Base-by-base conservation (phyloP, 2,888 invertebrate genomes). In the Tenthredo scrophulariae region DNA sequence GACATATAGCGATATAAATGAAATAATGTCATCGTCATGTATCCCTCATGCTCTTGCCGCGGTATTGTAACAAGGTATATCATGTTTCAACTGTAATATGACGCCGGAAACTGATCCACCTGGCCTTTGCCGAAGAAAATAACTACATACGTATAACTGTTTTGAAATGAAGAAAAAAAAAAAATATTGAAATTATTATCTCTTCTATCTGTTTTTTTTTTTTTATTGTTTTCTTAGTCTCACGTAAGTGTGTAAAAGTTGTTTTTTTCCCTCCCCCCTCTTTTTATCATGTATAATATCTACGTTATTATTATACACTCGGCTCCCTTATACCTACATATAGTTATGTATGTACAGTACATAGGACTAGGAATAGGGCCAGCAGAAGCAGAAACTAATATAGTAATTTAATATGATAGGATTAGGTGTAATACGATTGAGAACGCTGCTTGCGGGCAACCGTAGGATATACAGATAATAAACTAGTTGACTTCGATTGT, bases 11-110 rank as follows among this genome's bases (percentile, higher is more conserved):
- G 26, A 62, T 62, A 33, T 37, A 70, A 70, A 70, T 40, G 70
- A 37, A 13, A 74, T 74, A 74, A 74, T 74, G 22, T 74, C 43
- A 74, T 43, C 9, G 62, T 54, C 37, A 70, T n/a, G 40, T 43
- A 74, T 43, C 82, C 74, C 72, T 33, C 29, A 40, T 6, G 37
- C 46, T 40, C n/a, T 40, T 54, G 29, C 58, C 46, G 79, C 43
- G 85, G 58, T 74, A 84, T 83, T 77, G 40, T 77, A 77, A 80
- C 37, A 80, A 62, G 83, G 83, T 83, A 29, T 67, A 83, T 83
- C 83, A 46, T 26, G 46, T 83, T 83, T n/a, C 83, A 37, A 22
- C 18, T 43, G 83, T 83, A 83, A 83, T 67, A n/a, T 40, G 67
- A 83, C 33, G 22, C 83, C 43, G 37, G 83, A 83, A 70, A 83